Base-by-base conservation (phyloP, 2,113 vertebrate species). In the Hyperopisus bebe region DNA sequence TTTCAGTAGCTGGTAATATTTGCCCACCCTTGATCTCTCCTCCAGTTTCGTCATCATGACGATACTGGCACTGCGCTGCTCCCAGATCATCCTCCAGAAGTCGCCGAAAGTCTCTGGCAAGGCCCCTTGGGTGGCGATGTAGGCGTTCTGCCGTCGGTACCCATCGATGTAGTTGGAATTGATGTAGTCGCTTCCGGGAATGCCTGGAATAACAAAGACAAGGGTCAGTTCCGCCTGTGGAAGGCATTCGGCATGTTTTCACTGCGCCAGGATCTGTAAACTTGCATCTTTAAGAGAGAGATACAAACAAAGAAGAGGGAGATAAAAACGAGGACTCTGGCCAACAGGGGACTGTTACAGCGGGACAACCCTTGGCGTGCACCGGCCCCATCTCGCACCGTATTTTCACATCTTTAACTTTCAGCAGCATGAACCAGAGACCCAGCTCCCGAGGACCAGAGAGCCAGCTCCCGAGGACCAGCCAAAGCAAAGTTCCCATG, bases 61-160 rank as follows among this genome's bases (percentile, higher is more conserved):
- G 0, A 99, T 94, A 27, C 97, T 98, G 86, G 98, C 98, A n/a
- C 98, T 98, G 87, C 98, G 95, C 90, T 99, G 98, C 13, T 99
- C 98, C 98, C 98, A 99, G 92, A 99, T 97, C 98, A 99, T 99
- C 93, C 98, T 97, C 98, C 98, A 99, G 94, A 99, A 99, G 91
- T 99, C 98, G n/a, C 98, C 98, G 55, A 99, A 99, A 0, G 98
- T 99, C 95, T 99, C 98, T 0, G 98, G 98, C 90, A 99, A 94
- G 9, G 98, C 94, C 1, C 98, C 98, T 91, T 99, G 98, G 0
- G 98, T 99, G 90, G 98, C 98, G 50, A 99, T 99, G 89, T 99
- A 99, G 5, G 98, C 98, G 6, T 99, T 99, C 94, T 99, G 98
- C 90, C 99, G 99, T 91, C 98, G 96, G 92, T 99, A 99, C 53